Conservation (phyloP, 2,113 vertebrate species). For the Hiodon tergisus region DNA sequence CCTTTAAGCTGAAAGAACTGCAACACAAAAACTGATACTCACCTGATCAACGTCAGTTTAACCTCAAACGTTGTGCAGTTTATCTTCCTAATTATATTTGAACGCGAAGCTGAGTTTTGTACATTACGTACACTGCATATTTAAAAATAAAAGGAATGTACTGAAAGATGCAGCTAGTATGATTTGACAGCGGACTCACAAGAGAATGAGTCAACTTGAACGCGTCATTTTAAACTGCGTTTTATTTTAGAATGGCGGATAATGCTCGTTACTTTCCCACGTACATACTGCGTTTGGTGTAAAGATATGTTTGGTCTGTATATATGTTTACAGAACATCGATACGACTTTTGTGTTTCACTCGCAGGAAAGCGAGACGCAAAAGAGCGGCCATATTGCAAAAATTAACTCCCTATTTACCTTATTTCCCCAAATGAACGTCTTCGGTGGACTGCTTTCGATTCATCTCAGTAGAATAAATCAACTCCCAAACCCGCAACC, state of each 20-base stretch:
- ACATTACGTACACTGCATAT: background rate
- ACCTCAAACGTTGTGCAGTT: background rate
- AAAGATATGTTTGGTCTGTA: background rate
- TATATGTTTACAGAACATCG: background rate
- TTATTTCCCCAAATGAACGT: conserved; percentile 43
- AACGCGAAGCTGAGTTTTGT: background rate
- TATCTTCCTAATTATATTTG: background rate
- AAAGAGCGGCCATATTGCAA: conserved; percentile 62
- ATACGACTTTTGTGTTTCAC: conserved; percentile 19
- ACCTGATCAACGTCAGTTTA: background rate
- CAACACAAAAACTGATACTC: background rate
- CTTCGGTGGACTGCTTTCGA: background rate
- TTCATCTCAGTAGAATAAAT: background rate
- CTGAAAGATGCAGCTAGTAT: background rate
- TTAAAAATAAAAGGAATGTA: background rate
- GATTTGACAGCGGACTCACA: conserved; percentile 3
- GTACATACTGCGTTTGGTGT: background rate
- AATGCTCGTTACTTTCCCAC: background rate
- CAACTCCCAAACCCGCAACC: background rate
- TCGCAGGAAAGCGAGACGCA: conserved; percentile 42
- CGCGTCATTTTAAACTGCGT: conserved; percentile 14
- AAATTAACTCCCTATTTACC: conserved; percentile 54
- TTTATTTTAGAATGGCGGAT: background rate
- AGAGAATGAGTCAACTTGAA: background rate
- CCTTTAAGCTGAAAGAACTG: background rate